Evolutionary conservation across 2,797 vertebrate genomes (phyloP).

Genomic region (Chrysocyon brachyurus): DNA sequence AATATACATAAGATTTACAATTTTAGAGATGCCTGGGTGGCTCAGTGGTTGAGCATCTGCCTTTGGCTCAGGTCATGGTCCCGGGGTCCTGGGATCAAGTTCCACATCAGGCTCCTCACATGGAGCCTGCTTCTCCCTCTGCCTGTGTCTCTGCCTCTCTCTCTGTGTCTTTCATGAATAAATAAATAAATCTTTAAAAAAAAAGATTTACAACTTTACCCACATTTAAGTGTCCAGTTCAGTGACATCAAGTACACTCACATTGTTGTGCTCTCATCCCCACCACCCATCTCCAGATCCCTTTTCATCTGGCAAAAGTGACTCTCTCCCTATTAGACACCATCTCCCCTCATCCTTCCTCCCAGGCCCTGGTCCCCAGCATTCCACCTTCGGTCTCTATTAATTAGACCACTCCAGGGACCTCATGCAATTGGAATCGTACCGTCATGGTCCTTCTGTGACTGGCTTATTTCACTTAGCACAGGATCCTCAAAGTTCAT

Average conservation of each 20-base stretch:
- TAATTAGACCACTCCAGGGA: not conserved
- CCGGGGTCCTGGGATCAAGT: too few species aligned
- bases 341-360: rapidly evolving
- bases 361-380: not conserved
- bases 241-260: not conserved
- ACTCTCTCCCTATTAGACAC: not conserved
- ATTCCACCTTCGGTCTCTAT: not conserved
- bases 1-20: not conserved
- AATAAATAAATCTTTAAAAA: too few species aligned
- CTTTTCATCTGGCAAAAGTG: not conserved
- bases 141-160: too few species aligned
- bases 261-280: not conserved
- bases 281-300: not conserved
- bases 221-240: not conserved
- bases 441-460: not conserved
- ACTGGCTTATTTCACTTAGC: not conserved
- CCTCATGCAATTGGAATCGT: not conserved
- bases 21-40: not conserved
- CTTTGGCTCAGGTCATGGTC: too few species aligned
- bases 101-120: too few species aligned
- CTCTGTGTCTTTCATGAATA: too few species aligned
- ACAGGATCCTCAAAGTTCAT: not conserved
- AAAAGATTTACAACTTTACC: not conserved
- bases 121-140: too few species aligned
- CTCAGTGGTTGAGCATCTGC: too few species aligned